Conservation (phyloP, 2,797 vertebrate genomes). For the Sebastes aleutianus region DNA sequence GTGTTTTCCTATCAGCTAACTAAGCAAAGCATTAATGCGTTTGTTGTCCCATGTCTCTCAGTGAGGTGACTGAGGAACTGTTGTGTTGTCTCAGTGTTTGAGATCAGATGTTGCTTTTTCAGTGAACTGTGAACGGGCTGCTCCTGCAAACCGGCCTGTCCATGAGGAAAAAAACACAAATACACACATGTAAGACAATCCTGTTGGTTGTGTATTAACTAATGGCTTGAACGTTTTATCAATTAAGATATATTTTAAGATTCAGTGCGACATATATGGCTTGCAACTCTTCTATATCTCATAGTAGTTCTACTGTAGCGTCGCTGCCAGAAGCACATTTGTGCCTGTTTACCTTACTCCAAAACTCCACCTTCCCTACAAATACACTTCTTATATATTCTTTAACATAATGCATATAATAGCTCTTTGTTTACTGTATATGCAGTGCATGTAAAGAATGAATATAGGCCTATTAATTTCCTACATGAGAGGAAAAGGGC, state of each 20-base stretch:
- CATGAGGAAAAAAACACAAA: slow-evolving; percentile 22
- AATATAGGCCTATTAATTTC: background rate
- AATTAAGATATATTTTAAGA: background rate
- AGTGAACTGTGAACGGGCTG: slow-evolving; percentile 58
- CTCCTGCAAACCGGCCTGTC: slow-evolving; percentile 27
- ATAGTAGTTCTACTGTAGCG: background rate
- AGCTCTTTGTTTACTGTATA: background rate
- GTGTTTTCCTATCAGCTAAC: slow-evolving; percentile 20
- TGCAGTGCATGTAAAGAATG: background rate
- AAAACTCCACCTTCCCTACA: background rate
- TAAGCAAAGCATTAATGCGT: slow-evolving; percentile 7
- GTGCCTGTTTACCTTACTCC: background rate
- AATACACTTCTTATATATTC: background rate
- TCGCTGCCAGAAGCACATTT: background rate
- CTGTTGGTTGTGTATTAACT: background rate
- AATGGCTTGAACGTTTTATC: background rate
- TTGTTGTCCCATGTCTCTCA: slow-evolving; percentile 4
- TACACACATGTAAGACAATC: background rate
- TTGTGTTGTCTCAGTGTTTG: slow-evolving; percentile 45
- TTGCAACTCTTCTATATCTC: background rate
- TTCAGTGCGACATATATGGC: background rate
- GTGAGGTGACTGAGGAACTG: slow-evolving; percentile 17
- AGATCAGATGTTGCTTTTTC: slow-evolving; percentile 65
- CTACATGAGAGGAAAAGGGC: background rate
- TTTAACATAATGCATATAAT: background rate